phyloP scores from a whole-genome alignment of 2,797 vertebrate genomes.

The Bryconaethiops microstoma region DNA sequence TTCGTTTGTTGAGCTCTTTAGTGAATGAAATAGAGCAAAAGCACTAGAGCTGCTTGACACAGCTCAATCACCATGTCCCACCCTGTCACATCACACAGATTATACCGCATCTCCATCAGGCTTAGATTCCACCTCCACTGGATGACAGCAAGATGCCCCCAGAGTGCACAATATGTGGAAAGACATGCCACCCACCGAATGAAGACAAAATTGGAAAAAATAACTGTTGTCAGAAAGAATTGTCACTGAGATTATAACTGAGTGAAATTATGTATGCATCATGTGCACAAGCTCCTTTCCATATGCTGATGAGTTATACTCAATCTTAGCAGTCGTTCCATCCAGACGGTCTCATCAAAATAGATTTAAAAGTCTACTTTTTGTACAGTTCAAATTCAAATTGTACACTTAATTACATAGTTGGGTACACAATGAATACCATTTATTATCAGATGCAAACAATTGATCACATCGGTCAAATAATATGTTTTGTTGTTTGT shows the following conservation, averaged over 20 bases:
- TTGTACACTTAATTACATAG: too few species aligned
- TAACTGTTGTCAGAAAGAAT: slow-evolving; percentile 10
- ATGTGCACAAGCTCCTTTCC: background rate
- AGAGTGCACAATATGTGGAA: slow-evolving; percentile 24
- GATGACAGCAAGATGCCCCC: slow-evolving; percentile 39
- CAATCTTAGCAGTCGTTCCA: background rate
- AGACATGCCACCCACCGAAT: slow-evolving; percentile 31
- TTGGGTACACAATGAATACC: too few species aligned
- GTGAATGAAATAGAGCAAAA: slow-evolving; percentile 47
- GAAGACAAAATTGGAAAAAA: slow-evolving; percentile 43
- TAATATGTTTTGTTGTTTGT: too few species aligned
- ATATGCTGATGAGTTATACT: background rate
- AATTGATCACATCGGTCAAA: too few species aligned
- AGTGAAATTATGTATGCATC: background rate
- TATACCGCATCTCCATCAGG: slow-evolving; percentile 46
- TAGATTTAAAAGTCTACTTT: background rate
- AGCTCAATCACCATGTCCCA: slow-evolving; percentile 47
- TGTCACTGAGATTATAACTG: background rate
- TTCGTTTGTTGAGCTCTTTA: slow-evolving; percentile 31
- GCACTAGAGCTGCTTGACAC: slow-evolving; percentile 23
- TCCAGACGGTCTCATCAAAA: background rate
- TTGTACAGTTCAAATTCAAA: too few species aligned
- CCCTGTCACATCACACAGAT: slow-evolving; percentile 50
- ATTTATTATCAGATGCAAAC: too few species aligned
- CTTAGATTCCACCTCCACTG: slow-evolving; percentile 42